A percentile compares a stretch with the other conserved stretches of the same genome.
Conservation (phyloP, 2,113 vertebrate genomes). For the Arothron firmamentum region DNA sequence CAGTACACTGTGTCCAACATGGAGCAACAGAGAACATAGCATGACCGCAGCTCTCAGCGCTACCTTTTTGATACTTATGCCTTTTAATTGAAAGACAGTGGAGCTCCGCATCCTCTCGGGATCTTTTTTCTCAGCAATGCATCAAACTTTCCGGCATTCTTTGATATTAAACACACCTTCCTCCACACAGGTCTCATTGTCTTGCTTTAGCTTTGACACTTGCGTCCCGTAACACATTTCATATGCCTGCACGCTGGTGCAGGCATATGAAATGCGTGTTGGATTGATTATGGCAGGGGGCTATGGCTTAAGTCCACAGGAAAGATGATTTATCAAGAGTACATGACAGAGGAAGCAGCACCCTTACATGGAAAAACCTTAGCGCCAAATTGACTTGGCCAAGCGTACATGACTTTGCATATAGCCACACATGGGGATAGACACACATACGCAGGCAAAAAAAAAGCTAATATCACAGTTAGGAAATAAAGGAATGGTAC, state of each 20-base stretch:
- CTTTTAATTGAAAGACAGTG: constrained; percentile 34
- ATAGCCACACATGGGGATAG: neutral
- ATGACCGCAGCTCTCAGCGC: too few species aligned
- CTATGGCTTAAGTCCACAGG: neutral
- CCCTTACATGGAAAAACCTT: constrained; percentile 13
- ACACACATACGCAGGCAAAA: neutral
- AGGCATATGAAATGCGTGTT: too few species aligned
- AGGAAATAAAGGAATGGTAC: constrained; percentile 5
- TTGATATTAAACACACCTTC: constrained; percentile 31
- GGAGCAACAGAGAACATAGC: too few species aligned
- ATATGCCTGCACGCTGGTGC: constrained; percentile 1
- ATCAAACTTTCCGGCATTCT: constrained; percentile 14
- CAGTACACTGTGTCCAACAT: too few species aligned
- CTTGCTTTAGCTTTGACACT: constrained; percentile 22
- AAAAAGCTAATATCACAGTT: constrained; percentile 22
- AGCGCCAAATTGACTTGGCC: constrained; percentile 1
- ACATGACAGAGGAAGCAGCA: neutral
- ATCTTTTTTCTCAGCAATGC: neutral
- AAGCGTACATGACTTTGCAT: neutral
- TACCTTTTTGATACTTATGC: too few species aligned
- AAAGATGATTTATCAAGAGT: constrained; percentile 39
- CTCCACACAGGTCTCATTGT: constrained; percentile 11
- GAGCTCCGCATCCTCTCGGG: constrained; percentile 1
- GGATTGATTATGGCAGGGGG: constrained; percentile 31
- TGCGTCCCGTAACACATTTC: constrained; percentile 6